Conservation (phyloP, 2,113 vertebrate species). For the Ameiurus melas region DNA sequence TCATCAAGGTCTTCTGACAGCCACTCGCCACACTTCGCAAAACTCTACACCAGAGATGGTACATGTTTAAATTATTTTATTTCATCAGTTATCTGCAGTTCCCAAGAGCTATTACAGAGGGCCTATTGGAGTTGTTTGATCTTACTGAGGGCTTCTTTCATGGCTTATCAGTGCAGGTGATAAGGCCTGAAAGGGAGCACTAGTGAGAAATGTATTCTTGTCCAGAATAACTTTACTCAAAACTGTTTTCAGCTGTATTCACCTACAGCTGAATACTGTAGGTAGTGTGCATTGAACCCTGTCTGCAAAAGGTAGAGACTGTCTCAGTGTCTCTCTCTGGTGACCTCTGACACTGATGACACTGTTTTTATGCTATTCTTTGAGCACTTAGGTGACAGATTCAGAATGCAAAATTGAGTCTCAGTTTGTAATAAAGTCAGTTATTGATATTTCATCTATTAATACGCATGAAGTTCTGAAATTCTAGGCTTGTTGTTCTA, state of each 20-base stretch:
- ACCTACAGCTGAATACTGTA: conserved; percentile 28
- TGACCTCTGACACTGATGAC: conserved; percentile 24
- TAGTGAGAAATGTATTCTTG: conserved; percentile 38
- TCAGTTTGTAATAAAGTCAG: neutral
- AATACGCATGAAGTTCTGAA: neutral
- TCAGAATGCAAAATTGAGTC: neutral
- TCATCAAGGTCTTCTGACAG: conserved; percentile 53
- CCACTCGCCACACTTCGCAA: conserved; percentile 48
- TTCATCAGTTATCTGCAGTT: conserved; percentile 18
- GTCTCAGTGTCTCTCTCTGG: conserved; percentile 17
- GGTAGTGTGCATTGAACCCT: too few species aligned
- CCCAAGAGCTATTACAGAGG: neutral
- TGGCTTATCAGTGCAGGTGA: neutral
- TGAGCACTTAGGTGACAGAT: neutral
- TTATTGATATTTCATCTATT: neutral
- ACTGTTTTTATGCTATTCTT: neutral
- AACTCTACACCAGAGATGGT: conserved; percentile 56
- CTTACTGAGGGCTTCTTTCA: neutral
- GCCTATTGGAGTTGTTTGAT: conserved; percentile 4
- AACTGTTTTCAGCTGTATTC: too few species aligned
- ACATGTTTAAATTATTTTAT: conserved; percentile 16
- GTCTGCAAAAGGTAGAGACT: neutral
- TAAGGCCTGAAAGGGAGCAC: conserved; percentile 23
- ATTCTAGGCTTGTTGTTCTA: neutral
- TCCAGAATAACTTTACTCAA: conserved; percentile 1